Evolutionary conservation across 2,888 invertebrate species (phyloP).

Genomic region (Athripsodes cinereus): DNA sequence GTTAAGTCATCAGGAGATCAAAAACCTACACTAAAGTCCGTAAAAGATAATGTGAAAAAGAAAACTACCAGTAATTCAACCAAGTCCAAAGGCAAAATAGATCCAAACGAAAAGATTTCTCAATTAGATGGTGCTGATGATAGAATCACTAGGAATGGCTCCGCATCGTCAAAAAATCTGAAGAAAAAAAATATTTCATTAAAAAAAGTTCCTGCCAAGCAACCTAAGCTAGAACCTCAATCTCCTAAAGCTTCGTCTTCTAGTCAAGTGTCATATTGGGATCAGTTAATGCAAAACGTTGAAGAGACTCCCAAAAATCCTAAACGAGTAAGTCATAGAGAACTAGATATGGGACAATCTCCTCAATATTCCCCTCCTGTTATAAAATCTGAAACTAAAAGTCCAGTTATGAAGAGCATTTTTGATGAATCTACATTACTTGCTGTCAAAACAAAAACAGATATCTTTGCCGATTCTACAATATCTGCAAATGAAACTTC

Average conservation of each 20-base stretch:
- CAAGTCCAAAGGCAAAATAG: conserved; percentile 11
- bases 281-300: conserved; percentile 21
- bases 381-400: conserved; percentile 3
- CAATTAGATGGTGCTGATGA: conserved; percentile 55
- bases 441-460: conserved; percentile 3
- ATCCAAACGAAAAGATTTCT: conserved; percentile 34
- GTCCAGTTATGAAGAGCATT: background rate
- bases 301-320: background rate
- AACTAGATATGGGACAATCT: conserved; percentile 30
- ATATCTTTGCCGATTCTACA: conserved; percentile 4
- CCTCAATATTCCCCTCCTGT: background rate
- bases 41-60: background rate
- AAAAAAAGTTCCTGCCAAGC: conserved; percentile 7
- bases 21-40: conserved; percentile 3
- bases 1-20: background rate
- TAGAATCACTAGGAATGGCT: conserved; percentile 17
- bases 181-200: conserved; percentile 28
- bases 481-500: background rate
- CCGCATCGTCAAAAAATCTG: conserved; percentile 14
- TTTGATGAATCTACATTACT: conserved; percentile 17
- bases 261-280: conserved; percentile 22
- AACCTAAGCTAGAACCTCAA: conserved; percentile 30
- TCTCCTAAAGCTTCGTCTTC: conserved; percentile 14
- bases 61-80: background rate
- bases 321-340: conserved; percentile 34